These are phyloP conservation scores for Litocranius walleri DNA, from an alignment of 2,113 vertebrate genomes.

Conservation along the genomic window DNA sequence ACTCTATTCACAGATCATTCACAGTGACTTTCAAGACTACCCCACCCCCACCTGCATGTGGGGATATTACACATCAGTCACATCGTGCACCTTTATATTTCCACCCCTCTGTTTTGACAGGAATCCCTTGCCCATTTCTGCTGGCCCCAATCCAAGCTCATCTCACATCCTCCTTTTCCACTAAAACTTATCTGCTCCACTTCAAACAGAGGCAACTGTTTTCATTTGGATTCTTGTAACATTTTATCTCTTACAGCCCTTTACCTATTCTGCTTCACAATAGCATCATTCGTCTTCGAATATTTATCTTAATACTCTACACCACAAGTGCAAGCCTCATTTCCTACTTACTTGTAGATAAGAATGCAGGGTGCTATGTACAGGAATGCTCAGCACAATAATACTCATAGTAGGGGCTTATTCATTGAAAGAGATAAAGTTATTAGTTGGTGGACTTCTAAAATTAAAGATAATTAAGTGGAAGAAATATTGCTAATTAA, in stretches of 20 bases:
- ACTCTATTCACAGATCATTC: background rate
- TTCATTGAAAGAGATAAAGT: constrained; percentile 2
- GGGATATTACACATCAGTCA: background rate
- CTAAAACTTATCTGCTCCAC: background rate
- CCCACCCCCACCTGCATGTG: no score
- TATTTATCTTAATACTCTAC: background rate
- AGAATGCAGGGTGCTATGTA: background rate
- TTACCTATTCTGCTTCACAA: background rate
- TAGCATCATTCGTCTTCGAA: background rate
- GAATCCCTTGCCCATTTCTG: background rate
- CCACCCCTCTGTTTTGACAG: background rate
- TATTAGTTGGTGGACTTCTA: background rate
- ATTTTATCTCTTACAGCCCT: background rate
- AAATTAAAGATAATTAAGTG: constrained; percentile 14
- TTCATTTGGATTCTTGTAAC: background rate
- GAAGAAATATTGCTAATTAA: background rate
- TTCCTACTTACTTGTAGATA: background rate
- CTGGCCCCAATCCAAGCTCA: background rate
- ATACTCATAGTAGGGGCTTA: background rate
- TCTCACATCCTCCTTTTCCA: background rate
- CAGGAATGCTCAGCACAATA: background rate
- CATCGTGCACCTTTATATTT: background rate
- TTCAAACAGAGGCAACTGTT: background rate
- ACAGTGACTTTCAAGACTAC: background rate
- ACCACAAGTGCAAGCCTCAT: background rate